Base-by-base conservation (phyloP, 2,888 invertebrate genomes). In the Dicycla oo region DNA sequence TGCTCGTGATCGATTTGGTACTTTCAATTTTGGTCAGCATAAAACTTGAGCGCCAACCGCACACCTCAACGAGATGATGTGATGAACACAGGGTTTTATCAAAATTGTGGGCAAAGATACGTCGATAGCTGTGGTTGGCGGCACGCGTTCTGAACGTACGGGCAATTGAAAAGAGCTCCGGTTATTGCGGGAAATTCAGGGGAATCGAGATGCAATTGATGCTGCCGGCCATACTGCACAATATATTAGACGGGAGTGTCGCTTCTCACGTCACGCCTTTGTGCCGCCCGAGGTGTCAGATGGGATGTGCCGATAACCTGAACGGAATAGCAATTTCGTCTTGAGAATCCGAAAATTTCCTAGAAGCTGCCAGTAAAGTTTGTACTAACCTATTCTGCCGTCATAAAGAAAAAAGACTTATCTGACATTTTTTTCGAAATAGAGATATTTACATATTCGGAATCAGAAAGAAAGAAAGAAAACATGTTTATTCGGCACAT, bases 151-250 rank as follows among this genome's bases (percentile, higher is more conserved):
- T 80, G 87, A 89, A 91, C 93, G 93, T 93, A 91, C 89, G 86
- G 87, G 89, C 93, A 92, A 95, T 95, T 94, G 95, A 95, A 95
- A 94, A 92, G 87, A 90, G 93, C 91, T 90, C 91, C 90, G 92
- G 92, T 93, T 94, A 93, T 94, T 90, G 93, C 92, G 88, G 91
- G 86, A 93, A 94, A 94, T 94, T 89, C 87, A 85, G 88, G 91
- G 91, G 91, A 90, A 92, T 93, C 91, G 91, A 89, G 87, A 83
- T 88, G 87, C 92, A 91, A 94, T 94, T 91, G 93, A 87, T 90
- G 93, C 93, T 94, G 92, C 91, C 92, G 92, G 93, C 92, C 91
- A 90, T 89, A 89, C 90, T 91, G 89, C 91, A 93, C 92, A 91
- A 88, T 83, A 80, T 83, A 83, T 80, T 80, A 80, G 80, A 69